Percentiles rank a stretch among this genome's conserved stretches.
phyloP scores from a whole-genome alignment of 1,140 invertebrate species.

The Asbolus verrucosus region DNA sequence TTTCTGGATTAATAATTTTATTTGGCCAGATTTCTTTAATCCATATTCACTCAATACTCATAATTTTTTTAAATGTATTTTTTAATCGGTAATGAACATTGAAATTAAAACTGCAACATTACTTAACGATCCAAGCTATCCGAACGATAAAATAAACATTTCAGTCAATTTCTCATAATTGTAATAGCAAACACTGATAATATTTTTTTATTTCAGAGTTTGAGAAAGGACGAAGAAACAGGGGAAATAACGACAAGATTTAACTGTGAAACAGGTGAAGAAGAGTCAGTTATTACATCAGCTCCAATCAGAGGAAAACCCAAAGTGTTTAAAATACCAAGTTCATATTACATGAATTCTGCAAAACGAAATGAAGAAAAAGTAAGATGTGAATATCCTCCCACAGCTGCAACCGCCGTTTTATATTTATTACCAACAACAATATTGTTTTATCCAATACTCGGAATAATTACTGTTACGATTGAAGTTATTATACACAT shows the following conservation, averaged over 20 bases:
- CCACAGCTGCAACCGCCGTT: slow-evolving; percentile 38
- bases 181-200: too few species aligned
- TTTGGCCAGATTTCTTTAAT: too few species aligned
- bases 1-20: too few species aligned
- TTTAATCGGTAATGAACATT: too few species aligned
- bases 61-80: too few species aligned
- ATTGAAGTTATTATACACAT: slow-evolving; percentile 67
- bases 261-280: slow-evolving; percentile 58
- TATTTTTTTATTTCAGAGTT: slow-evolving; percentile 27
- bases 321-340: slow-evolving; percentile 27
- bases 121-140: too few species aligned
- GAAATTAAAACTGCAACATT: too few species aligned
- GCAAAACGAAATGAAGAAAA: slow-evolving; percentile 15
- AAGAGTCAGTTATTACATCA: slow-evolving; percentile 32
- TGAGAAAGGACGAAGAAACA: slow-evolving; percentile 55
- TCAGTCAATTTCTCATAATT: too few species aligned
- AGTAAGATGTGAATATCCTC: slow-evolving; percentile 1
- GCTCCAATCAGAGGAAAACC: background rate
- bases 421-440: slow-evolving; percentile 65
- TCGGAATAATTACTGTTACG: slow-evolving; percentile 57
- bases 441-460: slow-evolving; percentile 63
- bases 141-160: too few species aligned
- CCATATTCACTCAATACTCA: too few species aligned
- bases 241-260: slow-evolving; percentile 50
- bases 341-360: background rate